phyloP scores from a whole-genome alignment of 2,888 invertebrate species.

The Digitonthophagus gazella region DNA sequence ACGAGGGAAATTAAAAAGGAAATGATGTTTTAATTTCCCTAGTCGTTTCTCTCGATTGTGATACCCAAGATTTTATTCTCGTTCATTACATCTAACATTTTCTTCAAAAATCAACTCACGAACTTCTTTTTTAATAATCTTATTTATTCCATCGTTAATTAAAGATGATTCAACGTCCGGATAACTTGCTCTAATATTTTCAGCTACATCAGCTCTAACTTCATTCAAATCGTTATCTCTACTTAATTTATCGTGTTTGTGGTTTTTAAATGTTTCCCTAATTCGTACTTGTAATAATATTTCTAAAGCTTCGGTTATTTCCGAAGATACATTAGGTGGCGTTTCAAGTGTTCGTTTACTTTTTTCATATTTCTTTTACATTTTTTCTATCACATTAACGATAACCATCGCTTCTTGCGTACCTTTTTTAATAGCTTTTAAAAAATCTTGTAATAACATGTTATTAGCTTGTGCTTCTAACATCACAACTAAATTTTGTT shows the following conservation, averaged over 20 bases:
- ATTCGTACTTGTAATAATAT: constrained; percentile 70
- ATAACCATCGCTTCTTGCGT: constrained; percentile 79
- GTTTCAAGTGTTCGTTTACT: constrained; percentile 65
- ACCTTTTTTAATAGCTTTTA: constrained; percentile 83
- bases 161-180: constrained; percentile 56
- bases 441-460: constrained; percentile 72
- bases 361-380: constrained; percentile 70
- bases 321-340: constrained; percentile 50
- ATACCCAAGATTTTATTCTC: no score
- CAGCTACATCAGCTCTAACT: constrained; percentile 66
- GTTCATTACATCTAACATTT: constrained; percentile 62
- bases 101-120: constrained; percentile 77
- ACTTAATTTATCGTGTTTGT: constrained; percentile 76
- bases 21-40: no score
- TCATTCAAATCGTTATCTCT: constrained; percentile 77
- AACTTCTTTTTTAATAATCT: constrained; percentile 64
- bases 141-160: constrained; percentile 66
- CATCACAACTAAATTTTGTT: constrained; percentile 81
- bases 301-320: constrained; percentile 62
- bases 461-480: constrained; percentile 82
- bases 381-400: constrained; percentile 69
- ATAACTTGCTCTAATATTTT: constrained; percentile 65
- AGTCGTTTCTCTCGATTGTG: no score
- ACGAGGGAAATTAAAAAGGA: no score
- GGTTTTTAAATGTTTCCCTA: constrained; percentile 76